A percentile compares a stretch with the other conserved stretches of the same genome.
These are phyloP conservation scores for Dryobates pubescens DNA, from an alignment of 2,797 vertebrate species.

Conservation along the genomic window DNA sequence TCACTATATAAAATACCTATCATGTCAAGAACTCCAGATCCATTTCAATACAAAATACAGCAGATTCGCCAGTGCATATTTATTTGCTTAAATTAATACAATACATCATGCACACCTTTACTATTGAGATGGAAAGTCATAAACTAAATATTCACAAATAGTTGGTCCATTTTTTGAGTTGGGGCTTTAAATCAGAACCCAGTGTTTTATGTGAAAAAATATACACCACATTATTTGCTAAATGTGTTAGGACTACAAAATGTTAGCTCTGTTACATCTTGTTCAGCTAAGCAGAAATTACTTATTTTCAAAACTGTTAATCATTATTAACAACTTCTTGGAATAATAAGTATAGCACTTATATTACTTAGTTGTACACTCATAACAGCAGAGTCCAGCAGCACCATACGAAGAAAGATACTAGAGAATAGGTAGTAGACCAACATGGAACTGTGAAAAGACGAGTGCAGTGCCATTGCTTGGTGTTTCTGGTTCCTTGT, in stretches of 20 bases:
- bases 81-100: slow-evolving; percentile 82
- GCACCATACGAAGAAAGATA: slow-evolving; percentile 34
- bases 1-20: neutral
- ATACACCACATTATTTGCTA: slow-evolving; percentile 43
- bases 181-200: slow-evolving; percentile 52
- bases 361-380: slow-evolving; percentile 57
- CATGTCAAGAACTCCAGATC: neutral
- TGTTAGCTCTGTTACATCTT: slow-evolving; percentile 74
- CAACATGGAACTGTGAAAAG: neutral
- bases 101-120: slow-evolving; percentile 58
- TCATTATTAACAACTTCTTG: slow-evolving; percentile 68
- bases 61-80: slow-evolving; percentile 42
- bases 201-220: slow-evolving; percentile 64
- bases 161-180: neutral
- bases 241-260: slow-evolving; percentile 67
- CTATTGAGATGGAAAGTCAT: slow-evolving; percentile 26
- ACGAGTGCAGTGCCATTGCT: neutral
- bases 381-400: slow-evolving; percentile 25
- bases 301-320: slow-evolving; percentile 69
- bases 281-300: slow-evolving; percentile 71
- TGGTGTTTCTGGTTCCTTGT: neutral
- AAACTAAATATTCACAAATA: slow-evolving; percentile 61
- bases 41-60: slow-evolving; percentile 27
- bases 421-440: neutral
- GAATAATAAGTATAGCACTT: slow-evolving; percentile 72